These are phyloP conservation scores for Peromyscus attwateri DNA, from an alignment of 2,797 vertebrate species.

Conservation along the genomic window DNA sequence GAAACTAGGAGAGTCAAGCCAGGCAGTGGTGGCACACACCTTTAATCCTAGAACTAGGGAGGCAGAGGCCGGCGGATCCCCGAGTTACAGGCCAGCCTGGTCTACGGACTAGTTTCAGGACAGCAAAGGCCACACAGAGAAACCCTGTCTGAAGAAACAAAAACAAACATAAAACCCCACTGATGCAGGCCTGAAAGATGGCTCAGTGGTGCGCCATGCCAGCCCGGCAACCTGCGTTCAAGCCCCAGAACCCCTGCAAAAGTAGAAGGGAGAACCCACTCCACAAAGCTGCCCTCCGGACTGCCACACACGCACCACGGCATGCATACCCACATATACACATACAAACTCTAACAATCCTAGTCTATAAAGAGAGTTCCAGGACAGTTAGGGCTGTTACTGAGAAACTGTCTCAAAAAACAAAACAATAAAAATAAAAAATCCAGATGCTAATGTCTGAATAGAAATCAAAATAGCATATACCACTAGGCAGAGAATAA, in stretches of 20 bases:
- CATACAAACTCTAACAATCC: background rate
- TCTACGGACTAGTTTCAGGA: no score
- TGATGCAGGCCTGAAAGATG: background rate
- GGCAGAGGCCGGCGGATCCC: no score
- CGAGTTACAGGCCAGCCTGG: no score
- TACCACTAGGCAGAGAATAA: background rate
- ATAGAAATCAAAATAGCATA: slow-evolving; percentile 40
- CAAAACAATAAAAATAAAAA: background rate
- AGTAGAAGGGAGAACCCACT: background rate
- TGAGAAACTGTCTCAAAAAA: no score
- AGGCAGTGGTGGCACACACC: no score
- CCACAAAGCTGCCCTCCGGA: background rate
- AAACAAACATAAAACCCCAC: background rate
- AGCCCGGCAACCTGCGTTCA: background rate
- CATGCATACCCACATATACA: background rate
- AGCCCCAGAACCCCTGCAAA: no score
- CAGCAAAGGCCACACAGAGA: no score
- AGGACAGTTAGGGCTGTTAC: no score
- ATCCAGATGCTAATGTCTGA: background rate
- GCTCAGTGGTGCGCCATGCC: background rate
- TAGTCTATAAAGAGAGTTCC: no score
- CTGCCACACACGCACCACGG: no score
- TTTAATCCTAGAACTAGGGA: no score
- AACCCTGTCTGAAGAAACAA: no score
- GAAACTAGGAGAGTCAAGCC: background rate